These are phyloP conservation scores for Caenorhabditis becei DNA, from an alignment of 2,888 invertebrate species.

Conservation along the genomic window DNA sequence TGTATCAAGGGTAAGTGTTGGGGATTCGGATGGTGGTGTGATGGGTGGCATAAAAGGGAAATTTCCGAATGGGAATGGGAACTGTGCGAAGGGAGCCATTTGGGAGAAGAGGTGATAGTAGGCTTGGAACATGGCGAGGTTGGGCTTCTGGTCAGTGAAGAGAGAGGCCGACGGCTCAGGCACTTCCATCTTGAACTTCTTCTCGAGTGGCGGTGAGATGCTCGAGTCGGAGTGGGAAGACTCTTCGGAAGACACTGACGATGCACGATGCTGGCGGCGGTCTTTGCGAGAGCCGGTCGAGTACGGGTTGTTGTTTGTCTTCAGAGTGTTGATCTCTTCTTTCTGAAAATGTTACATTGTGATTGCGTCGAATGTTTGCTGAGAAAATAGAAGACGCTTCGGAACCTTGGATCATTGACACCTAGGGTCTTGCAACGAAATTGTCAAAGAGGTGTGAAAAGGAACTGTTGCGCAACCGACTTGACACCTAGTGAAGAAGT, in stretches of 20 bases:
- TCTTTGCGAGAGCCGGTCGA: conserved; percentile 17
- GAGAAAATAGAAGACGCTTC: neutral
- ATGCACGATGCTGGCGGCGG: neutral
- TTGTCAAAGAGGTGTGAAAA: no score
- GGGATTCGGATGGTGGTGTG: neutral
- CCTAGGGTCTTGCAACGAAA: no score
- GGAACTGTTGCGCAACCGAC: no score
- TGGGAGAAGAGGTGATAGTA: neutral
- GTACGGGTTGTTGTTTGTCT: conserved; percentile 37
- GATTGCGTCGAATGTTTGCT: neutral
- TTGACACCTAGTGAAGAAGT: neutral
- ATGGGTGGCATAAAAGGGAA: neutral
- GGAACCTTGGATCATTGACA: no score
- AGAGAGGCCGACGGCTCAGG: neutral
- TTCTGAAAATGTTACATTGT: neutral
- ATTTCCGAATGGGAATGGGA: neutral
- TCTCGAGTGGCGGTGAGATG: neutral
- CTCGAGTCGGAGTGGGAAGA: neutral
- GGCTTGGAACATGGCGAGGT: neutral
- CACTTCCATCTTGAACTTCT: neutral
- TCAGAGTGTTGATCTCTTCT: conserved; percentile 4
- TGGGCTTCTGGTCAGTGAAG: neutral
- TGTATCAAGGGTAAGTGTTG: neutral
- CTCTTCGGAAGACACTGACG: neutral
- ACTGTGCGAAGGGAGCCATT: neutral